Evolutionary conservation across 2,888 invertebrate species (phyloP), one percentile per base, ranked within the genome.

Genomic region (Cantharis rustica): DNA sequence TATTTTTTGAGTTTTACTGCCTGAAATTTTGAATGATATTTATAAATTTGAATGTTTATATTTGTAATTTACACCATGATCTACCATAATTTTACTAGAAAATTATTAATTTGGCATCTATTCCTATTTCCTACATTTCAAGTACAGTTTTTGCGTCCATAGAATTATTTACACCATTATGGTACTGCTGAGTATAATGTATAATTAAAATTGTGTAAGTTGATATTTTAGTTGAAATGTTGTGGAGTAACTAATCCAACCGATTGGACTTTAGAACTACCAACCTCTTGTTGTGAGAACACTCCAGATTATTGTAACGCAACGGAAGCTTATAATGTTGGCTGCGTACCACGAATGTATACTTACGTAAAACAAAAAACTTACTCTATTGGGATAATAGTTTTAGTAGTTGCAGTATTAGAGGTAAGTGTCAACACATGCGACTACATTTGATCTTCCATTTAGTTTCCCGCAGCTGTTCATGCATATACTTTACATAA

Each of bases 211-310:
- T 23, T 47, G 47, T 47, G n/a, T 47, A 47, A 47, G 47, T 47
- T n/a, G n/a, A 70, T 75, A 69, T 86, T 86, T 27, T 86, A 92
- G 92, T 85, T 91, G 77, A 63, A 86, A 61, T 93, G 92, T 84
- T 93, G 92, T 85, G 92, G 92, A 31, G 86, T 89, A 76, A 79
- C 83, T 2, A 85, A 88, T 13, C 82, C 88, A 0, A 2, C 10
- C 0, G 89, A 91, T 83, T 91, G 78, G 80, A 16, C 3, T 47
- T n/a, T n/a, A 47, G n/a, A n/a, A 47, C n/a, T 47, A n/a, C 47
- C 47, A 47, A 47, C 13, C 2, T 47, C 47, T n/a, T 47, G 47
- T 47, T 47, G 47, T 47, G n/a, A 47, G 1, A n/a, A 47, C n/a
- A 2, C 5, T 9, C 47, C 47, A n/a, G 47, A 47, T 47, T n/a